These are phyloP conservation scores for Vidua macroura DNA, from an alignment of 2,113 vertebrate genomes.

Conservation along the genomic window DNA sequence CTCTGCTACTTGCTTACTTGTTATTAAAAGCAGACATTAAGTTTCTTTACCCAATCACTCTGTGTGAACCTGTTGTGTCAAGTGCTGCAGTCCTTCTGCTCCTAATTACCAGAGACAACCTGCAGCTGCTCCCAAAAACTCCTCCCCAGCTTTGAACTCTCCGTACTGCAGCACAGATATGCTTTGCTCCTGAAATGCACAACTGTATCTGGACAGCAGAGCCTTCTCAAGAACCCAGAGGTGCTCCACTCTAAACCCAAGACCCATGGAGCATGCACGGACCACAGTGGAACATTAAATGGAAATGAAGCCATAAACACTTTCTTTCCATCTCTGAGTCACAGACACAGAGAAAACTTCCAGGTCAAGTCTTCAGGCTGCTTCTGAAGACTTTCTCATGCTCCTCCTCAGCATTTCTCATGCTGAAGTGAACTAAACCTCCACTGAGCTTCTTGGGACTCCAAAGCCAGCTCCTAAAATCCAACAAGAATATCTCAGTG, in stretches of 20 bases:
- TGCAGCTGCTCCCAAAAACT: slow-evolving; percentile 67
- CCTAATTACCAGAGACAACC: slow-evolving; percentile 67
- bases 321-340: neutral
- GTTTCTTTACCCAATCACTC: slow-evolving; percentile 46
- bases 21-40: slow-evolving; percentile 76
- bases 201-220: neutral
- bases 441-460: neutral
- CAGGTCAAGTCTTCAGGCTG: neutral
- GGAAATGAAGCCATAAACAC: neutral
- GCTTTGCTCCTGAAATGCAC: slow-evolving; percentile 22
- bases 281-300: neutral
- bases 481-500: neutral
- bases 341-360: neutral
- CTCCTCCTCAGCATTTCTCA: neutral
- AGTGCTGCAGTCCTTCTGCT: slow-evolving; percentile 57
- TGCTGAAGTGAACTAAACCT: neutral
- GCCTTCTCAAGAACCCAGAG: neutral
- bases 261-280: neutral
- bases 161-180: slow-evolving; percentile 24
- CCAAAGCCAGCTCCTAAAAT: neutral
- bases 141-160: slow-evolving; percentile 33
- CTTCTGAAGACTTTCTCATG: neutral
- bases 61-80: slow-evolving; percentile 52
- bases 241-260: neutral
- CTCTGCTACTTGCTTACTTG: slow-evolving; percentile 74